Percentiles rank a stretch among this genome's conserved stretches.
These are phyloP conservation scores for Megalurothrips usitatus DNA, from an alignment of 2,888 invertebrate genomes.

Conservation along the genomic window DNA sequence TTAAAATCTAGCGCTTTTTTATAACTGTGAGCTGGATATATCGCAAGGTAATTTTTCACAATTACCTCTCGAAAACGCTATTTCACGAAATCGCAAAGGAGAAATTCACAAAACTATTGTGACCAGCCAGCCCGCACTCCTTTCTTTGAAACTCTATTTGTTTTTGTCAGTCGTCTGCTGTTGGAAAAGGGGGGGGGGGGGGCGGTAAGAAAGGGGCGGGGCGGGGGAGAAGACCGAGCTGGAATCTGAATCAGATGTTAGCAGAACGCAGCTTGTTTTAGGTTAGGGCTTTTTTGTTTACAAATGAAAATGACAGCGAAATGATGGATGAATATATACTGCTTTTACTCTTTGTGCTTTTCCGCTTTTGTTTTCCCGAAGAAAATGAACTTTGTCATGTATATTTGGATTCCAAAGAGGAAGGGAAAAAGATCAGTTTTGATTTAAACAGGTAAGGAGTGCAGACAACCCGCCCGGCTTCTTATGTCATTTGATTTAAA, in stretches of 20 bases:
- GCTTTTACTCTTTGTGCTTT: background rate
- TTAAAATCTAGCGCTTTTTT: too few relatives aligned
- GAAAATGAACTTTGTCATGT: background rate
- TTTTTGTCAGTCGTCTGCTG: background rate
- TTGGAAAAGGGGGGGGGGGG: background rate
- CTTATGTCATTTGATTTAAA: background rate
- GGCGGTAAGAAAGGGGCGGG: too few relatives aligned
- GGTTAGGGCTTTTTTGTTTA: conserved; percentile 4
- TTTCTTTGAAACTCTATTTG: background rate
- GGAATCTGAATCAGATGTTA: too few relatives aligned
- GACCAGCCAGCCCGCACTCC: background rate
- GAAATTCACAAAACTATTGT: background rate
- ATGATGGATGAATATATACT: conserved; percentile 10
- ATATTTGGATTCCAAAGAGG: background rate
- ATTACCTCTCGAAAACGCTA: too few relatives aligned
- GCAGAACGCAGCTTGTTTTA: background rate
- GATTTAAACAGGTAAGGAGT: conserved; percentile 1
- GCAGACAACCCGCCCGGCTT: background rate
- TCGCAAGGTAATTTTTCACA: too few relatives aligned
- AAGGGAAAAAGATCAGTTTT: background rate
- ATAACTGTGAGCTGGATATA: too few relatives aligned
- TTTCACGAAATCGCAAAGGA: background rate
- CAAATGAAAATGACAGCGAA: background rate
- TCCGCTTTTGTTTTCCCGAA: background rate
- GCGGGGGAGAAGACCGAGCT: too few relatives aligned